A percentile compares a stretch with the other conserved stretches of the same genome.
Evolutionary conservation across 64 coral and sea anemone species (phyloP).

Genomic region (Pachyseris speciosa): DNA sequence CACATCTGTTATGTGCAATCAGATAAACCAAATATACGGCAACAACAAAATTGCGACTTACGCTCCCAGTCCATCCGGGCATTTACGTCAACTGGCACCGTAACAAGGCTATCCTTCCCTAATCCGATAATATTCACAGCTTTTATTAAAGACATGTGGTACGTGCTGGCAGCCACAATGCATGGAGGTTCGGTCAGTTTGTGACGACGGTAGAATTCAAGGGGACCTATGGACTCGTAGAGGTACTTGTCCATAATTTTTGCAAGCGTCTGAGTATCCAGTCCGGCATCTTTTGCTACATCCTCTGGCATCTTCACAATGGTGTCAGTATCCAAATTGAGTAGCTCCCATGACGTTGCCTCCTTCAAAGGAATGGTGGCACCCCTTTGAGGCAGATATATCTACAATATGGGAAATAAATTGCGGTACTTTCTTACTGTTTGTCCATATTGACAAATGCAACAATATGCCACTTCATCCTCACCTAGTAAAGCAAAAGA

Average conservation of each 20-base stretch:
- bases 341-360: neutral
- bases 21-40: too few species aligned
- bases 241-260: neutral
- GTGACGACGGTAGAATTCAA: neutral
- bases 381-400: neutral
- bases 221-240: constrained; percentile 7
- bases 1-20: too few species aligned
- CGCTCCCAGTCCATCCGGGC: constrained; percentile 21
- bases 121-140: neutral
- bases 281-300: neutral
- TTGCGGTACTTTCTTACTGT: too few species aligned
- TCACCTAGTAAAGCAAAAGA: too few species aligned
- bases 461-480: too few species aligned
- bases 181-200: neutral
- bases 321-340: constrained; percentile 7
- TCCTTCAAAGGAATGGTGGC: neutral
- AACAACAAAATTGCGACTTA: too few species aligned
- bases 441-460: too few species aligned
- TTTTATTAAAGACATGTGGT: constrained; percentile 3
- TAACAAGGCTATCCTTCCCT: neutral
- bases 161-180: neutral
- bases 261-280: neutral
- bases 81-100: neutral
- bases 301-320: neutral
- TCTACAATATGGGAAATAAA: too few species aligned